Base-by-base conservation (phyloP, 2,113 vertebrate genomes). In the Cyprinus carpio region DNA sequence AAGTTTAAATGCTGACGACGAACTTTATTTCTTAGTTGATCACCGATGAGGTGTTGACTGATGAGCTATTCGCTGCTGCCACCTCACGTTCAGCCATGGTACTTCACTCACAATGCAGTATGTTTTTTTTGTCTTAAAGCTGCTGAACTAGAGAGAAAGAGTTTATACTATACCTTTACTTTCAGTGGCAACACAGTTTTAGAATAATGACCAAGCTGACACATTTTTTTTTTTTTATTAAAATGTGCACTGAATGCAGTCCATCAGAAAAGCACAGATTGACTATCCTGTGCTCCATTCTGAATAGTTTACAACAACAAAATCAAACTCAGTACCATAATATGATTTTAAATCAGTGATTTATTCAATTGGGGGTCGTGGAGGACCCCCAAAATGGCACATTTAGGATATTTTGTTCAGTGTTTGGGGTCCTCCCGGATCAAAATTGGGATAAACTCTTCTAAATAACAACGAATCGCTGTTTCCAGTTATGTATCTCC, bases 41-140 rank as follows among this genome's bases (percentile, higher is more conserved):
- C 84, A 67, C 67, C 49, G 76, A 84, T 81, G 77, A 74, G 37
- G 6, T 69, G 56, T 29, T 76, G 69, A 87, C 13, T 71, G 88
- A 91, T 90, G 78, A 84, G 88, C 84, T 91, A 89, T 91, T 60
- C 23, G 86, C 83, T 92, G 90, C 91, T 90, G 94, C 93, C 93
- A 75, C 91, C 93, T 89, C 60, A 89, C 91, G 94, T 92, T 69
- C 25, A 27, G 75, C 15, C 34, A 40, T 77, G 49, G 78, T 87
- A 92, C 84, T 90, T 86, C 90, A 87, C 29, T 7, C 16, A 31
- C 31, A 83, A 71, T 75, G 74, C 58, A 62, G 27, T 23, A 25
- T 27, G 31, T 27, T 65, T 85, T 65, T 85, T 37, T 54, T 87
- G 65, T 78, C 31, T 62, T 8, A 40, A 46, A 60, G 13, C 29